Base-by-base conservation (phyloP, 2,888 invertebrate species). In the Hipparchia semele region DNA sequence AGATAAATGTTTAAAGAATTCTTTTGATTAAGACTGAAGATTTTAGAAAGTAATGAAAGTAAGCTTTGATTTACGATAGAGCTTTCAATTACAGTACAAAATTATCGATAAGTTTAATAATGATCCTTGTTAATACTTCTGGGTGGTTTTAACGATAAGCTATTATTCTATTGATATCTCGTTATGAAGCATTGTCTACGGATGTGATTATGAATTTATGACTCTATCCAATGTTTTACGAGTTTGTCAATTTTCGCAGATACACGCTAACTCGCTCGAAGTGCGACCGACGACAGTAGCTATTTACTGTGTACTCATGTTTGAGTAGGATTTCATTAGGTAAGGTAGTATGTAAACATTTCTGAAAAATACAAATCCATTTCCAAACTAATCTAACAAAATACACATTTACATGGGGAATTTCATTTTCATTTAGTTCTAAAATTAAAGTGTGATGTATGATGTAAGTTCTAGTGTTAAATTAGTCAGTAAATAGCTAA, bases 191-290 rank as follows among this genome's bases (percentile, higher is more conserved):
- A 9, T 53, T 23, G 13, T 53, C 12, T 12, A 51, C 8, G 8
- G 23, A 23, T 64, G 9, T 64, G 33, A 65, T 64, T 65, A 58
- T 58, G 49, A 58, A 23, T 70, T 67, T 54, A 60, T 13, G 49
- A 23, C 54, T 56, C 45, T 12, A 71, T 61, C 12, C 12, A 0
- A 60, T 12, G 59, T 66, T 67, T 71, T 70, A 76, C 51, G 68
- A 8, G 8, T 12, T 23, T 70, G 68, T 68, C 61, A 74, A 76
- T 72, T 68, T 72, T 72, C 68, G 60, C 66, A 60, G 61, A 66
- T 53, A 68, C 68, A 49, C 13, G 75, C 71, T 73, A 73, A 75
- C 60, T 66, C 60, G 45, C 59, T 51, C 49, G 23, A 62, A 70
- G 70, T 73, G 62, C 67, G 70, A 61, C 46, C 46, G 4, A 46